Base-by-base conservation (phyloP, 2,888 invertebrate species). In the Listrodromus nycthemerus region DNA sequence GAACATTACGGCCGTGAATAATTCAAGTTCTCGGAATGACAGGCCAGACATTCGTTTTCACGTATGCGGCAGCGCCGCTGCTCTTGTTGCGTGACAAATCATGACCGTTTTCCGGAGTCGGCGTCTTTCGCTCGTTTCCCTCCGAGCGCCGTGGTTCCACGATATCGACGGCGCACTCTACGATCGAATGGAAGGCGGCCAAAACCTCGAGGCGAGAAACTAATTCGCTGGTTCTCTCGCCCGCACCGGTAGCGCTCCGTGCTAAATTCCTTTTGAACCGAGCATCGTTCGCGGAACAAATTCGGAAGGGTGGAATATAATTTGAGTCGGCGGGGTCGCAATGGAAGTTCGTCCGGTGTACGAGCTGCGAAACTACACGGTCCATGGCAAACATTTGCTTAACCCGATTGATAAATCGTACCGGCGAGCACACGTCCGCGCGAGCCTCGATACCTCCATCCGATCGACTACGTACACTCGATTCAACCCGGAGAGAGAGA, bases 331-430 rank as follows among this genome's bases (percentile, higher is more conserved):
- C 58, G 1, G 71, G 13, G 37, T 41, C 41, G 69, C 69, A 52
- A 30, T 30, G 55, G 66, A 76, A 33, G 69, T 61, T 48, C 33
- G 30, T n/a, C 37, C 13, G 48, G 21, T 37, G 24, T 30, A 52
- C 69, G n/a, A 45, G 30, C 30, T 16, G 65, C 13, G 45, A 63
- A 63, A 52, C 41, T 69, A 58, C 65, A 73, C 66, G 75, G 78
- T 80, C 74, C 75, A 58, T 67, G 70, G 80, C 83, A 83, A 84
- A 86, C 86, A 87, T 88, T 89, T 88, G 85, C 85, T 87, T 84
- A 86, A 87, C 86, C 82, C 86, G 89, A 88, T 89, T 89, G 89
- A 88, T 87, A 87, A 89, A 88, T 84, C 83, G 86, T 84, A 82
- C 84, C 84, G 74, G 80, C 75, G 45, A 45, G 33, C n/a, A 61